phyloP scores from a whole-genome alignment of 2,888 invertebrate species.

The Cantharis lateralis region DNA sequence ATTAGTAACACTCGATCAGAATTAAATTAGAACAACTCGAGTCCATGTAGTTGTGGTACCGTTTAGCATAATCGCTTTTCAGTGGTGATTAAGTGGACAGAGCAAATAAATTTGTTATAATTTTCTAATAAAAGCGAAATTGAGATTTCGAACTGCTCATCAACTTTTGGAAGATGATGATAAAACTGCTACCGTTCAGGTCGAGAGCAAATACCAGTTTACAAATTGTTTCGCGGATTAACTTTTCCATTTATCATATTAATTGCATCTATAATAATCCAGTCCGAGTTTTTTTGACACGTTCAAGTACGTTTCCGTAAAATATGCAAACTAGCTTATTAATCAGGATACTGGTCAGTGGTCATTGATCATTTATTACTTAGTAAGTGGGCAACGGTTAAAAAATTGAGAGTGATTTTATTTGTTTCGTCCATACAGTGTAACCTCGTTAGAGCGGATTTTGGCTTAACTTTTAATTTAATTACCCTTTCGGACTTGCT shows the following conservation, averaged over 20 bases:
- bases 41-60: slow-evolving; percentile 1
- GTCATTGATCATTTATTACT: neutral
- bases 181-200: neutral
- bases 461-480: neutral
- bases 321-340: neutral
- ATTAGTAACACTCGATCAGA: slow-evolving; percentile 8
- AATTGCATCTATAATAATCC: neutral
- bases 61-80: slow-evolving; percentile 10
- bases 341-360: neutral
- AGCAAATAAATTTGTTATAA: slow-evolving; percentile 2
- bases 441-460: neutral
- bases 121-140: neutral
- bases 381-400: neutral
- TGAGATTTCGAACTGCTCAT: neutral
- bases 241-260: slow-evolving; percentile 2
- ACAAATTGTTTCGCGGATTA: slow-evolving; percentile 11
- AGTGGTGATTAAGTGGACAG: slow-evolving; percentile 3
- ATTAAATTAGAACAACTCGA: neutral
- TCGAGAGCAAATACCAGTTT: neutral
- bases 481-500: neutral
- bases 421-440: neutral
- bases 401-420: neutral
- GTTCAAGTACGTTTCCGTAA: neutral
- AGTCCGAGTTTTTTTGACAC: neutral
- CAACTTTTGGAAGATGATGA: neutral